phyloP scores from a whole-genome alignment of 1,140 invertebrate genomes.

The Kradibia gibbosae region DNA sequence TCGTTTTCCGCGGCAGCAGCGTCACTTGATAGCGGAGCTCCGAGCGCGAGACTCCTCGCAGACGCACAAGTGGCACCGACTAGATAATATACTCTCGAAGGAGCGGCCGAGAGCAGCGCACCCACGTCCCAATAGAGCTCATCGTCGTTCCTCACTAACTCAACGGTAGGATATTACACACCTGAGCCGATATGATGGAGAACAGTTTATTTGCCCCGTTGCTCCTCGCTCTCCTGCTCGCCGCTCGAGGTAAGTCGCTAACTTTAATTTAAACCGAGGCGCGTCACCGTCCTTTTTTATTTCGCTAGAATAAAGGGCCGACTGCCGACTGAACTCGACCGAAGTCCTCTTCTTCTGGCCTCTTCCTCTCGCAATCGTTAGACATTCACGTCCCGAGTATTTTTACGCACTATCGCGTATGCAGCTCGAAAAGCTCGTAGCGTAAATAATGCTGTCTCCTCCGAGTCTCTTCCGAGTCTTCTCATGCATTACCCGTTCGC shows the following conservation, averaged over 20 bases:
- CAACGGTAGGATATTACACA: neutral
- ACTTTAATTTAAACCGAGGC: constrained; percentile 21
- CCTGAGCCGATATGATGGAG: constrained; percentile 22
- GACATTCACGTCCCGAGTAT: too few relatives aligned
- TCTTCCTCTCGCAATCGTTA: neutral
- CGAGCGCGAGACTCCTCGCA: neutral
- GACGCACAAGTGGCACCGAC: constrained; percentile 25
- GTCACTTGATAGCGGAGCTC: constrained; percentile 1
- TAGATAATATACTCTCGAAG: constrained; percentile 28
- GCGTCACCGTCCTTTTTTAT: too few relatives aligned
- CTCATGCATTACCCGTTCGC: too few relatives aligned
- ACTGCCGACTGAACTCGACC: too few relatives aligned
- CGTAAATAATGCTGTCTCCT: too few relatives aligned
- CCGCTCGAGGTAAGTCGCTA: constrained; percentile 62
- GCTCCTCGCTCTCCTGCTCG: constrained; percentile 64
- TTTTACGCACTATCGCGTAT: too few relatives aligned
- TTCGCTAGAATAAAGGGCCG: too few relatives aligned
- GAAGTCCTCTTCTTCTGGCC: neutral
- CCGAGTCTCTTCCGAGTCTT: too few relatives aligned
- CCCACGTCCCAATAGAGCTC: constrained; percentile 35
- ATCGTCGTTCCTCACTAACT: constrained; percentile 51
- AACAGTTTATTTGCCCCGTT: constrained; percentile 58
- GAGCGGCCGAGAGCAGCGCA: neutral
- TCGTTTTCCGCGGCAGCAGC: neutral
- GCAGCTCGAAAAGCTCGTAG: too few relatives aligned